Base-by-base conservation (phyloP, 1,140 invertebrate species). In the Diprion similis region DNA sequence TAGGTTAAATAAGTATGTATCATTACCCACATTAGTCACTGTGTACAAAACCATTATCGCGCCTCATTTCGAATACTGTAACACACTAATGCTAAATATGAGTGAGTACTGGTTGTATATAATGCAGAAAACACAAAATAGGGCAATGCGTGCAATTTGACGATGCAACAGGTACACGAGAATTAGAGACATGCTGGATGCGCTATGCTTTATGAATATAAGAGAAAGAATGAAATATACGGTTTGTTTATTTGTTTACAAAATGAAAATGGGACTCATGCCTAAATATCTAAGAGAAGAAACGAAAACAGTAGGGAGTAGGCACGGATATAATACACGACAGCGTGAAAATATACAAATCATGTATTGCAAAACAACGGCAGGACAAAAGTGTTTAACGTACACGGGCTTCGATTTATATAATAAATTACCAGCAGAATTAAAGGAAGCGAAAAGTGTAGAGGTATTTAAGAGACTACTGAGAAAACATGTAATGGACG, bases 1-100 rank as follows among this genome's bases (percentile, higher is more conserved):
- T 47, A 13, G 75, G 59, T 37, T 37, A 37, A 37, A 37, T 37
- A 37, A 37, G 6, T 37, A 37, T 37, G 24, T 37, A 37, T 37
- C 24, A 64, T 76, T 64, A 13, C 37, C 65, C 46, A 70, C 71
- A 3, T 47, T 59, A 59, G 64, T 46, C 3, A 72, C 68, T 24
- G 71, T 75, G 46, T 75, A 75, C 66, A 72, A 75, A 19, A 70
- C 19, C 37, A 65, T 75, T 47, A 47, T 75, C 46, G 68, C 69
- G 10, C 75, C 75, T 8, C 71, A 76, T 46, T 73, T 76, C 15
- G 72, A 76, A 24, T 76, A 76, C 64, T 75, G 71, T 66, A 47
- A 17, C 45, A 75, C 74, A 46, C 10, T 75, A 13, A 18, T 75
- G 46, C 37, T 75, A 59, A 72, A 75, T 46, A 66, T 74, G 13